Evolutionary conservation across 2,888 invertebrate species (phyloP).

Genomic region (Eupithecia subfuscata): DNA sequence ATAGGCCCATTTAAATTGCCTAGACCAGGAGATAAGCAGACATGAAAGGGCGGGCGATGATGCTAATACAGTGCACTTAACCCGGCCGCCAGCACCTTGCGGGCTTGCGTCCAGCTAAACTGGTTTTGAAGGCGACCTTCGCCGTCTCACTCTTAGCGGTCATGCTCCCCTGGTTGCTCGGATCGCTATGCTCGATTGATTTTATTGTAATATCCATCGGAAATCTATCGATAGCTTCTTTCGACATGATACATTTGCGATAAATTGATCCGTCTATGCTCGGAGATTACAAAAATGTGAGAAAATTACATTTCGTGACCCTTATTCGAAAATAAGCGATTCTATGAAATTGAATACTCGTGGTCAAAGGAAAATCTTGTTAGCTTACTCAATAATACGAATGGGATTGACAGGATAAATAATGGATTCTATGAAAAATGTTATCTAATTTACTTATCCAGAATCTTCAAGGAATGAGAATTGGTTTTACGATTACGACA

Average conservation of each 20-base stretch:
- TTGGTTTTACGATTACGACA: constrained; percentile 30
- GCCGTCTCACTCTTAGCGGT: constrained; percentile 65
- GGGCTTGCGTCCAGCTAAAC: constrained; percentile 71
- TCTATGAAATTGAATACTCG: background rate
- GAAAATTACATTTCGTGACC: background rate
- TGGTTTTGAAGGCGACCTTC: constrained; percentile 79
- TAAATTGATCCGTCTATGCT: constrained; percentile 24
- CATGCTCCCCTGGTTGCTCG: constrained; percentile 72
- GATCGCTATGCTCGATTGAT: constrained; percentile 73
- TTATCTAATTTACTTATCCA: constrained; percentile 26
- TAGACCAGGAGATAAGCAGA: constrained; percentile 76
- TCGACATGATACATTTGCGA: constrained; percentile 31
- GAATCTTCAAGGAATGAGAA: constrained; percentile 23
- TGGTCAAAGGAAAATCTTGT: background rate
- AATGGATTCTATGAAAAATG: constrained; percentile 10
- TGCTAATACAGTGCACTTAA: constrained; percentile 81
- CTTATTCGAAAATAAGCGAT: constrained; percentile 1
- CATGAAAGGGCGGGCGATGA: constrained; percentile 80
- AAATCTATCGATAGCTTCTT: constrained; percentile 45
- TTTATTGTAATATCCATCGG: constrained; percentile 57
- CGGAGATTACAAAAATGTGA: constrained; percentile 7
- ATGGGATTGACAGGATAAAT: background rate
- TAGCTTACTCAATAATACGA: background rate
- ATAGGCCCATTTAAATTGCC: constrained; percentile 76
- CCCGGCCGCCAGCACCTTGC: constrained; percentile 77